These are phyloP conservation scores for Ageneiosus marmoratus DNA, from an alignment of 2,113 vertebrate species.

Conservation along the genomic window DNA sequence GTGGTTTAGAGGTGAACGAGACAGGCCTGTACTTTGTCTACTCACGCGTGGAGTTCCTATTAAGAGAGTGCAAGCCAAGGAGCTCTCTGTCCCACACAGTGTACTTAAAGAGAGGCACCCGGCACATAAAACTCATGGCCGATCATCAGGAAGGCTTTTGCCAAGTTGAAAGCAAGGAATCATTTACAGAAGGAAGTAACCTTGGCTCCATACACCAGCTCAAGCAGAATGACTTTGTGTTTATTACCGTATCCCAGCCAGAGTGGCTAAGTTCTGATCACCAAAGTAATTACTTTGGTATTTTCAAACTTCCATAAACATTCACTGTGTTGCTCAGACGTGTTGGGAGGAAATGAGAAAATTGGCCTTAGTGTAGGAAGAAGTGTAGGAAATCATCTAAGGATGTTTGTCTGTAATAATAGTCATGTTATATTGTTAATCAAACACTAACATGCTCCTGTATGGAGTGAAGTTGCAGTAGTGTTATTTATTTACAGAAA, in stretches of 20 bases:
- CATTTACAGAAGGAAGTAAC: conserved; percentile 67
- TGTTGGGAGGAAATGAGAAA: background rate
- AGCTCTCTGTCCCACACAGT: conserved; percentile 70
- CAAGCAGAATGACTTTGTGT: conserved; percentile 60
- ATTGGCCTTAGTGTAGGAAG: background rate
- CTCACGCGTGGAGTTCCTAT: conserved; percentile 79
- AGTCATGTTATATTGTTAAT: background rate
- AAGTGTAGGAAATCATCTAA: background rate
- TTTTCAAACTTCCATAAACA: conserved; percentile 65
- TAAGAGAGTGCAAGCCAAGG: conserved; percentile 61
- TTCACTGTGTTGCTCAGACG: background rate
- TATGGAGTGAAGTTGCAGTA: conserved; percentile 6
- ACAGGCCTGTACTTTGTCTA: conserved; percentile 84
- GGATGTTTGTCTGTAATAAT: background rate
- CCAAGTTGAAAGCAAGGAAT: background rate
- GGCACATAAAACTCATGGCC: conserved; percentile 54
- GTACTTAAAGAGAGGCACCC: conserved; percentile 57
- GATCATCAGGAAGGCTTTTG: conserved; percentile 63
- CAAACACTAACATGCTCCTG: conserved; percentile 49
- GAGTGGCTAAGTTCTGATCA: conserved; percentile 45
- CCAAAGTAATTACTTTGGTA: conserved; percentile 71
- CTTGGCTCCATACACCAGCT: conserved; percentile 58
- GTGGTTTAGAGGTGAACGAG: conserved; percentile 77
- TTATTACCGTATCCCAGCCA: conserved; percentile 68
- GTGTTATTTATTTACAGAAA: conserved; percentile 45